Base-by-base conservation (phyloP, 2,888 invertebrate species). In the Nymphalis polychloros region DNA sequence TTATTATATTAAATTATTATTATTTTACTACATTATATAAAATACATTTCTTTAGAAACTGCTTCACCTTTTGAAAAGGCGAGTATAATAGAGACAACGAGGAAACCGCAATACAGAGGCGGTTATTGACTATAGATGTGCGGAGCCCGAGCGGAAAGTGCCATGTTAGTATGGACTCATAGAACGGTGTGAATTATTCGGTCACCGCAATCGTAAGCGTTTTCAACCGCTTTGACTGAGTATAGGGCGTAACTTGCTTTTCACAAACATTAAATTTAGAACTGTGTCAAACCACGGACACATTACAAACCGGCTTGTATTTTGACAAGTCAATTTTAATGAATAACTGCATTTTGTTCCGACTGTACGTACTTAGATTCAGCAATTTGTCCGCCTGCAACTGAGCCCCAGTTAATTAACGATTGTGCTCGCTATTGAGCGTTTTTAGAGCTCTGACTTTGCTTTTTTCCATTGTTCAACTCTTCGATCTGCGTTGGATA, bases 101-200 rank as follows among this genome's bases (percentile, higher is more conserved):
- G 69, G 53, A 67, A 67, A 69, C 71, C 67, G 35, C 71, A 67
- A 67, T 64, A 64, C 57, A 69, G 31, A 50, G 20, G 31, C 67
- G 68, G 71, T 69, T 72, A 72, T 67, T 67, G 57, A 68, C 66
- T 70, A 53, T 67, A 59, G 59, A 68, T 62, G 62, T 59, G 35
- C 59, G 68, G 64, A 59, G 59, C 47, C 64, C 65, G 62, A 68
- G 61, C 50, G 61, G 69, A 67, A 71, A 71, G 68, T 70, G 71
- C 60, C 64, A 50, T 67, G 64, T 55, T 63, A 68, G 64, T 63
- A 68, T 64, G 64, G 62, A 67, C 64, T 63, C 59, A 68, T 61
- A 67, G 70, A 68, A 63, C 59, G 50, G 53, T 62, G 55, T 63
- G 62, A 71, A 71, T 72, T 72, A 72, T 71, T 70, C 63, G 66